A percentile compares a stretch with the other conserved stretches of the same genome.
These are phyloP conservation scores for Cololabis saira DNA, from an alignment of 2,113 vertebrate genomes.

Conservation along the genomic window DNA sequence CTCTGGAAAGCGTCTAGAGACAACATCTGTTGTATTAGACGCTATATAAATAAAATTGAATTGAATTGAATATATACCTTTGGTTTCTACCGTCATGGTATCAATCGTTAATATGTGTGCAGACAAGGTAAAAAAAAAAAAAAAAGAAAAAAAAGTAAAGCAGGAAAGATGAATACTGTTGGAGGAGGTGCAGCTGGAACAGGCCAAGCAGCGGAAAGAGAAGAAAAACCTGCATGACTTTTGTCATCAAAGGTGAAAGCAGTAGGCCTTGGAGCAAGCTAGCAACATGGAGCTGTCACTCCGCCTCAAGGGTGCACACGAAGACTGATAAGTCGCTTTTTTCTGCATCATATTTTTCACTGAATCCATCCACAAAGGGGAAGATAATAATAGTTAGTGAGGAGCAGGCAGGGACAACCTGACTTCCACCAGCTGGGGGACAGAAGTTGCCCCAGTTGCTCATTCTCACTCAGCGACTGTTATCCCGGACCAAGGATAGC, in stretches of 20 bases:
- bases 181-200: not conserved
- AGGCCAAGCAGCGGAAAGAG: not conserved
- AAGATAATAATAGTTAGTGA: constrained; percentile 20
- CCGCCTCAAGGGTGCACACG: not conserved
- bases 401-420: not conserved
- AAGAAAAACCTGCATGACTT: not conserved
- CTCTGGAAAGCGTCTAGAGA: no score
- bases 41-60: no score
- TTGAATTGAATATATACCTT: no score
- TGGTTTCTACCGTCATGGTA: no score
- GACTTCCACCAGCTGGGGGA: constrained; percentile 36
- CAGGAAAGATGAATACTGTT: not conserved
- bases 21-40: no score
- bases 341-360: not conserved
- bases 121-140: no score
- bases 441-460: constrained; percentile 22
- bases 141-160: no score
- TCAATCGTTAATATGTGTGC: no score
- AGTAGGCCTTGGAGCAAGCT: not conserved
- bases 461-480: constrained; percentile 47
- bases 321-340: not conserved
- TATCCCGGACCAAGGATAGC: constrained; percentile 31
- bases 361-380: not conserved
- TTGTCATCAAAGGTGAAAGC: not conserved
- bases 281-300: not conserved